Base-by-base conservation (phyloP, 2,888 invertebrate species). In the Dasysyrphus albostriatus region DNA sequence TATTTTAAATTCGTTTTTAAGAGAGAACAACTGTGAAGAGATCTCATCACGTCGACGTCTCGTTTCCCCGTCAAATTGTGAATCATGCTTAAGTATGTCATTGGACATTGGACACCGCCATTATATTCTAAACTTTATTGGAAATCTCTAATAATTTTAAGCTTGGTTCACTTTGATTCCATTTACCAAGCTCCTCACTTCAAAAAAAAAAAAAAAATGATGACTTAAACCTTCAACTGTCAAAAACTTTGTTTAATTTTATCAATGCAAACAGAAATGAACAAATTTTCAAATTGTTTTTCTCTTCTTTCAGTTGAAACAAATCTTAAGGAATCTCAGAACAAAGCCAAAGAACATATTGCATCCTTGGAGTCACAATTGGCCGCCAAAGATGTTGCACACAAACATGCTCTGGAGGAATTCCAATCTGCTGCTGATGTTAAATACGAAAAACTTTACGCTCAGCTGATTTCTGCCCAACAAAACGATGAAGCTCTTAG, bases 251-350 rank as follows among this genome's bases (percentile, higher is more conserved):
- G 3, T 29, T 14, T 24, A n/a, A 7, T 42, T 39, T 32, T 32
- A 6, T 42, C 4, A 12, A 42, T 42, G 19, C 19, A 14, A 54
- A 54, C 14, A 9, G 54, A 37, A 61, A 61, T 63, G 37, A 47
- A 44, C 44, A 61, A n/a, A 69, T 34, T 10, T 10, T 34, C 61
- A 42, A 73, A 24, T 56, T 34, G 39, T 8, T 12, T 65, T 44
- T 56, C 69, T 80, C 39, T 44, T 59, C 14, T 92, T 92, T 0
- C 90, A 95, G 95, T 94, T 91, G 94, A 94, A 91, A 93, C 94
- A 92, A 94, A 94, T 92, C 91, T 94, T 91, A 93, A 83, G 78
- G 92, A 93, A 76, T 88, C 91, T 56, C 90, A 92, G 88, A 79
- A 88, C 78, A 88, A 89, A 73, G 91, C 91, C 49, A 90, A 91